These are phyloP conservation scores for Diadema setosum DNA, from an alignment of 35 echinoderm and acorn worm genomes.

Conservation along the genomic window DNA sequence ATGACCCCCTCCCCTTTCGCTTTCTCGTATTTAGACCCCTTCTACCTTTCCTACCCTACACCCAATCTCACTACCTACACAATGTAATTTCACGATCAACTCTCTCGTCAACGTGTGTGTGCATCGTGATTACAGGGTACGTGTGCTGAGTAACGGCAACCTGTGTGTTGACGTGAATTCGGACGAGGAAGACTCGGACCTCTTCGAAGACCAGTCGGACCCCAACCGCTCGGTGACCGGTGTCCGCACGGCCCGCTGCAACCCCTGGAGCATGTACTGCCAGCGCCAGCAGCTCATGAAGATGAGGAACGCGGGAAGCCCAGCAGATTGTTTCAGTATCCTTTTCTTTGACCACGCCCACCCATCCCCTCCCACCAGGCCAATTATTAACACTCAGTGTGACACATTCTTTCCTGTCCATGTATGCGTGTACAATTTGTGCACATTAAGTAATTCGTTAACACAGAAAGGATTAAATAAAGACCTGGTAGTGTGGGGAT, in stretches of 20 bases:
- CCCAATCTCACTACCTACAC: no score
- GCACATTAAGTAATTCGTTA: no score
- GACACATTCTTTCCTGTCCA: no score
- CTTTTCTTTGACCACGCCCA: not conserved
- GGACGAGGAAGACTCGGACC: constrained; percentile 22
- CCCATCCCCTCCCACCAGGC: not conserved
- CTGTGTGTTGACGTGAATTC: constrained; percentile 40
- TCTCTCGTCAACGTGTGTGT: not conserved
- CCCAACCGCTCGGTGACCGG: not conserved
- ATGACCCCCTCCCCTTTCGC: not conserved
- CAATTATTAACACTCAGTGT: not conserved
- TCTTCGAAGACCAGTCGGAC: constrained; percentile 60
- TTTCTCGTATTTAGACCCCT: not conserved
- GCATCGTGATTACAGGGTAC: constrained; percentile 1
- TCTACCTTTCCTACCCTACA: not conserved
- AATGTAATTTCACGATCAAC: not conserved
- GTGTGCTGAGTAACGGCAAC: not conserved
- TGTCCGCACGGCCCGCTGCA: not conserved
- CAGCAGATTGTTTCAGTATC: constrained; percentile 69
- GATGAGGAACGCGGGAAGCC: constrained; percentile 26
- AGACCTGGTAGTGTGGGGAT: no score
- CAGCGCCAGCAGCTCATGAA: constrained; percentile 61
- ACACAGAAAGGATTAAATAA: no score
- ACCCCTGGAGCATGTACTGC: constrained; percentile 80
- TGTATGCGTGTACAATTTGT: no score